phyloP scores from a whole-genome alignment of 1,140 invertebrate genomes.

The Venturia canescens region DNA sequence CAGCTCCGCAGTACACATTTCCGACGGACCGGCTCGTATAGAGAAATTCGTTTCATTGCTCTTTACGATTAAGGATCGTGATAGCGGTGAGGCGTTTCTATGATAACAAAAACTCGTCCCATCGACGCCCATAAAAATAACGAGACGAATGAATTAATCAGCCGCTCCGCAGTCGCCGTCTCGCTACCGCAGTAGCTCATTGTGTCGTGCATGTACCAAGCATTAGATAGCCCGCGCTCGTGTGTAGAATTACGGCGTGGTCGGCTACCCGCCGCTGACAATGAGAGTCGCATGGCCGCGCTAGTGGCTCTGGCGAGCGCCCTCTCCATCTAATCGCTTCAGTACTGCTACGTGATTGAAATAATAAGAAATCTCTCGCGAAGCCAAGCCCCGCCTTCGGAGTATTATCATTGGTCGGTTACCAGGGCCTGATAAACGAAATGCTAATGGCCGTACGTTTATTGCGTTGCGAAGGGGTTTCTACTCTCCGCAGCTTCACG shows the following conservation, averaged over 20 bases:
- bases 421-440: slow-evolving; percentile 36
- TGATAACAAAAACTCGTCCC: slow-evolving; percentile 9
- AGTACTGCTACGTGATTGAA: slow-evolving; percentile 63
- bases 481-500: not conserved
- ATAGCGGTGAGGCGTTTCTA: not conserved
- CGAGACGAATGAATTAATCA: slow-evolving; percentile 57
- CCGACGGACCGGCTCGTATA: no score
- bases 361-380: slow-evolving; percentile 63
- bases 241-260: slow-evolving; percentile 35
- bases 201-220: not conserved
- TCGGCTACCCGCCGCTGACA: slow-evolving; percentile 24
- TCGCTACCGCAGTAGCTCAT: not conserved
- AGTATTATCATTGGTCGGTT: slow-evolving; percentile 60
- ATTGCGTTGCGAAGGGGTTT: slow-evolving; percentile 39
- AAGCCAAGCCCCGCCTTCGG: slow-evolving; percentile 63
- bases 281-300: slow-evolving; percentile 37
- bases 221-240: not conserved
- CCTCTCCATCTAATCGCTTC: slow-evolving; percentile 55
- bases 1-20: no score
- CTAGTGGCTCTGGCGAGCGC: slow-evolving; percentile 28
- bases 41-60: no score
- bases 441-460: slow-evolving; percentile 43
- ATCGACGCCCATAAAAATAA: slow-evolving; percentile 51
- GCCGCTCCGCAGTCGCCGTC: slow-evolving; percentile 17
- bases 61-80: slow-evolving; percentile 29